phyloP scores from a whole-genome alignment of 2,113 vertebrate genomes.

The Aldabrachelys gigantea region DNA sequence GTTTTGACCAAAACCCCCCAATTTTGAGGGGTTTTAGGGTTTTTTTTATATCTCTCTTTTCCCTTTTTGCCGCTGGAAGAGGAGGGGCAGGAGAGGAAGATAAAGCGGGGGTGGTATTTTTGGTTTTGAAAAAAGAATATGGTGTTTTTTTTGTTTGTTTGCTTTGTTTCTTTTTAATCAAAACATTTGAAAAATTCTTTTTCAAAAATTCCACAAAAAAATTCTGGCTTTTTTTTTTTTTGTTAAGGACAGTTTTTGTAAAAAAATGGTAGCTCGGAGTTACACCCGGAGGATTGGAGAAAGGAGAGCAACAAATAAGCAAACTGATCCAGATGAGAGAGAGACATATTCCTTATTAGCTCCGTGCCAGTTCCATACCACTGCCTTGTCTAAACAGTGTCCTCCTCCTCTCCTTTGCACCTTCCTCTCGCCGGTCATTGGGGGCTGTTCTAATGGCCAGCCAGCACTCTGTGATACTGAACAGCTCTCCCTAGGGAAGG shows the following conservation, averaged over 20 bases:
- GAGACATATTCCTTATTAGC: not conserved
- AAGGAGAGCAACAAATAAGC: not conserved
- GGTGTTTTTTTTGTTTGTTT: not conserved
- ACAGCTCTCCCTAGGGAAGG: not conserved
- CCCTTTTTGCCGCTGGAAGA: not conserved
- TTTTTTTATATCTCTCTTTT: not conserved
- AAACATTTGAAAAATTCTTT: not conserved
- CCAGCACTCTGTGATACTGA: not conserved
- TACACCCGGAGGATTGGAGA: not conserved
- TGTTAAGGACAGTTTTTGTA: not conserved
- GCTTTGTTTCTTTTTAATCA: not conserved
- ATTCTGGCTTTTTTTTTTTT: not conserved
- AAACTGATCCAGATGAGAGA: not conserved
- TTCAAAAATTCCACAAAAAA: constrained; percentile 11
- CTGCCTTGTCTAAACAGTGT: not conserved
- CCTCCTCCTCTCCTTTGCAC: not conserved
- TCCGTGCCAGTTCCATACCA: not conserved
- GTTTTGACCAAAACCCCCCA: not conserved
- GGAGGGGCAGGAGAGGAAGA: not conserved
- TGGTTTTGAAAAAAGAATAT: not conserved
- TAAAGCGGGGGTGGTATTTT: not conserved
- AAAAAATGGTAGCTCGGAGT: not conserved
- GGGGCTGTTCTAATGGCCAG: rapidly evolving
- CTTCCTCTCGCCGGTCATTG: rapidly evolving
- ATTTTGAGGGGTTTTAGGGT: not conserved